Percentiles rank a stretch among this genome's conserved stretches.
phyloP scores from a whole-genome alignment of 1,140 invertebrate genomes.

The Venturia canescens region DNA sequence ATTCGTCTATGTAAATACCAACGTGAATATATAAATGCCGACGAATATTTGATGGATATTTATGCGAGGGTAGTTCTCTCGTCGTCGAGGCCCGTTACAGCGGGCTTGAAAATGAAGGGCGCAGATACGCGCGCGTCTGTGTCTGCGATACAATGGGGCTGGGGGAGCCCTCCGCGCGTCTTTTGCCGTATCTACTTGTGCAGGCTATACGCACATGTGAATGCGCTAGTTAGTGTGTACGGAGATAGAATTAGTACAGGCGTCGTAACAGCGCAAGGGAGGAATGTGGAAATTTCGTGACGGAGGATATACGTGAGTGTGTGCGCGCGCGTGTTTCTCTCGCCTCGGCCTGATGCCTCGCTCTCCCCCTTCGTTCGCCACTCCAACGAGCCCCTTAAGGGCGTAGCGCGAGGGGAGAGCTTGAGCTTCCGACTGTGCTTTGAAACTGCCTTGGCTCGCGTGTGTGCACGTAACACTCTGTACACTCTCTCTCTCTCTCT shows the following conservation, averaged over 20 bases:
- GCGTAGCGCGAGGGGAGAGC: conserved; percentile 29
- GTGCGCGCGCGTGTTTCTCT: conserved; percentile 55
- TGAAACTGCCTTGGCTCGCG: neutral
- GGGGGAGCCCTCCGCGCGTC: neutral
- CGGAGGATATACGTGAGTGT: conserved; percentile 51
- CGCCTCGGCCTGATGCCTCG: conserved; percentile 34
- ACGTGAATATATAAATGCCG: neutral
- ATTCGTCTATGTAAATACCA: neutral
- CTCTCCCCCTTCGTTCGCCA: conserved; percentile 40
- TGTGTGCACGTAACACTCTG: neutral
- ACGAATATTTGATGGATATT: neutral
- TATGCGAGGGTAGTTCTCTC: neutral
- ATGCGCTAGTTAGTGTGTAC: neutral
- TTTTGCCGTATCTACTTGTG: neutral
- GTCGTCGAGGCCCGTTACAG: neutral
- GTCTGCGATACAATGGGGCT: neutral
- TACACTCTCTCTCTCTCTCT: neutral
- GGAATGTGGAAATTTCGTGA: conserved; percentile 27
- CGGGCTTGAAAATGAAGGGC: neutral
- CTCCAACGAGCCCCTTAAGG: conserved; percentile 52
- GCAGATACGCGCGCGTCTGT: neutral
- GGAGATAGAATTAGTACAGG: neutral
- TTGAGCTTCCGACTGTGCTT: conserved; percentile 20
- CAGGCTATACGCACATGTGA: neutral
- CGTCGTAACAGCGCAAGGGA: neutral